Percentiles rank a stretch among this genome's conserved stretches.
Conservation (phyloP, 1,140 invertebrate genomes). For the Drosophila insularis region DNA sequence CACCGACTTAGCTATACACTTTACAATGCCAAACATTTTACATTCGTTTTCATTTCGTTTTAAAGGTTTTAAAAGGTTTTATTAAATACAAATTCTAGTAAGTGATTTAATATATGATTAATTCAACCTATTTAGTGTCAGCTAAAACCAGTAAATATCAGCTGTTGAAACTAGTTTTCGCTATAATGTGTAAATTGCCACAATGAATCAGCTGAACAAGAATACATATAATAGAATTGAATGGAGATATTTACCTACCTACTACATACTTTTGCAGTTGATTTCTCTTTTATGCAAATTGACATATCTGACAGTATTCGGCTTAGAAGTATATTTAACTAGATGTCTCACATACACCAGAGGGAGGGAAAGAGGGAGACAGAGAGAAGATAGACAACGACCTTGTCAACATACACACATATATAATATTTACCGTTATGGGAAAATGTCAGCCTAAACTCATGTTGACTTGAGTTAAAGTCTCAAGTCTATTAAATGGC, state of each 20-base stretch:
- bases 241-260: background rate
- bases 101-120: too few relatives aligned
- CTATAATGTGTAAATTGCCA: background rate
- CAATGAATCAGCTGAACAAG: slow-evolving; percentile 1
- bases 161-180: background rate
- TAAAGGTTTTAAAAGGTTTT: too few relatives aligned
- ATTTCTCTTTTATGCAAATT: slow-evolving; percentile 4
- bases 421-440: slow-evolving; percentile 6
- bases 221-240: background rate
- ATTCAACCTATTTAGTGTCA: too few relatives aligned
- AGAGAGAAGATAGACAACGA: background rate
- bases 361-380: background rate
- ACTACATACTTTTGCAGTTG: background rate
- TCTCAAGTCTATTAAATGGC: slow-evolving; percentile 7
- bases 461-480: background rate
- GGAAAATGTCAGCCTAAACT: slow-evolving; percentile 10
- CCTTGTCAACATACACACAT: background rate
- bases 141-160: too few relatives aligned
- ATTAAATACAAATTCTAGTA: too few relatives aligned
- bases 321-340: background rate
- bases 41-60: too few relatives aligned
- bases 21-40: too few relatives aligned
- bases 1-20: too few relatives aligned
- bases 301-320: background rate
- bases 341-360: background rate